Conservation (phyloP, 2,113 vertebrate species). For the Labeo catla region DNA sequence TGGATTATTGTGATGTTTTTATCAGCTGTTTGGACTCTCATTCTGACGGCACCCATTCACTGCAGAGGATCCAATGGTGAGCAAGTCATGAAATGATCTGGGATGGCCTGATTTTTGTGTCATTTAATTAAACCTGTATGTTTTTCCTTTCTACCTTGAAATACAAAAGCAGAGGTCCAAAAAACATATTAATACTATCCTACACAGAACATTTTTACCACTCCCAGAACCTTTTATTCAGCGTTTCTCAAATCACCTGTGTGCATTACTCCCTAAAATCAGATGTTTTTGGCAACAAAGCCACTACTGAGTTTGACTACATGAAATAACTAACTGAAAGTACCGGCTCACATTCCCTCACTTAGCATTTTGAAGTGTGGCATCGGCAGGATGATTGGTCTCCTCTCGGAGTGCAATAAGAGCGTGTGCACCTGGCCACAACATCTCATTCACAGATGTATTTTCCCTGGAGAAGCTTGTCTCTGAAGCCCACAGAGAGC, state of each 20-base stretch:
- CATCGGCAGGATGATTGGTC: neutral
- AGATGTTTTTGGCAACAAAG: neutral
- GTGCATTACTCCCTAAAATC: neutral
- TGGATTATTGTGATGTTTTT: neutral
- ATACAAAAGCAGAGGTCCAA: too few species aligned
- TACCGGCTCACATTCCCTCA: neutral
- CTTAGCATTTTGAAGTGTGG: neutral
- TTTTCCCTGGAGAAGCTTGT: conserved; percentile 4
- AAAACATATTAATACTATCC: too few species aligned
- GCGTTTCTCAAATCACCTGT: neutral
- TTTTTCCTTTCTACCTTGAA: too few species aligned
- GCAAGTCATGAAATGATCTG: neutral
- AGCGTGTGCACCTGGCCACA: neutral
- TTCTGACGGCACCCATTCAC: neutral
- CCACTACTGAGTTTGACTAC: neutral
- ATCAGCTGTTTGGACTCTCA: neutral
- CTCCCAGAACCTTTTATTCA: too few species aligned
- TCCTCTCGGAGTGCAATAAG: conserved; percentile 20
- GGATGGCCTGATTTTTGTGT: too few species aligned
- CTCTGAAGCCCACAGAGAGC: neutral
- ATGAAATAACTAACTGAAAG: conserved; percentile 8
- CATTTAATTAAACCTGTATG: too few species aligned
- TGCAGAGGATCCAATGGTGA: neutral
- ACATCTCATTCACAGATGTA: conserved; percentile 20
- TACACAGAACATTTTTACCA: too few species aligned